These are phyloP conservation scores for Xiphophorus hellerii DNA, from an alignment of 2,113 vertebrate species.

Conservation along the genomic window DNA sequence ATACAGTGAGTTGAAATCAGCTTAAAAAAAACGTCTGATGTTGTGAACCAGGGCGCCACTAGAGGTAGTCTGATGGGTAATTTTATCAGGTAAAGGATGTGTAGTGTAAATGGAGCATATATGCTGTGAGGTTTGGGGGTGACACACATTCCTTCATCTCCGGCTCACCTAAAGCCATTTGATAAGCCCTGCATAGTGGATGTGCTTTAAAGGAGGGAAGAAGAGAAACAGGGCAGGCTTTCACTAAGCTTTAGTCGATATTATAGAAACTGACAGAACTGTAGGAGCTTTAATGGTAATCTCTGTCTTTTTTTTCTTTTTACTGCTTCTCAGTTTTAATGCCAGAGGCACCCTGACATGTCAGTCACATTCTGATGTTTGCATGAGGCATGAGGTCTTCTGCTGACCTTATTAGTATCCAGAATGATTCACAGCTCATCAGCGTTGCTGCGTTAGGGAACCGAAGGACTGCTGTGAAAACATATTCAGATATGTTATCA, in stretches of 20 bases:
- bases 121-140: constrained; percentile 63
- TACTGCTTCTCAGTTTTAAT: constrained; percentile 76
- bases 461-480: no score
- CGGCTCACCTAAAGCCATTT: constrained; percentile 70
- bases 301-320: constrained; percentile 71
- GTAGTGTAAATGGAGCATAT: constrained; percentile 35
- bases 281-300: constrained; percentile 76
- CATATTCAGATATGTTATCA: no score
- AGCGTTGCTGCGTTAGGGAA: neutral
- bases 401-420: neutral
- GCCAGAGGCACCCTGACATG: constrained; percentile 66
- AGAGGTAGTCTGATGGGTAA: neutral
- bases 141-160: constrained; percentile 67
- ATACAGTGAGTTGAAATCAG: constrained; percentile 66
- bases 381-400: neutral
- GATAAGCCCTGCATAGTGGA: constrained; percentile 75
- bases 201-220: constrained; percentile 68
- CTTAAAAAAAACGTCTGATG: neutral
- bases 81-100: constrained; percentile 6
- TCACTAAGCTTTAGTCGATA: constrained; percentile 81
- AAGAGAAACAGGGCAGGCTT: constrained; percentile 74
- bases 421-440: neutral
- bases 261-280: constrained; percentile 79
- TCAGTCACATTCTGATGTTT: constrained; percentile 60
- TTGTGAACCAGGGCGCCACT: neutral